phyloP scores from a whole-genome alignment of 2,888 invertebrate species.

The Chrysotoxum bicinctum region DNA sequence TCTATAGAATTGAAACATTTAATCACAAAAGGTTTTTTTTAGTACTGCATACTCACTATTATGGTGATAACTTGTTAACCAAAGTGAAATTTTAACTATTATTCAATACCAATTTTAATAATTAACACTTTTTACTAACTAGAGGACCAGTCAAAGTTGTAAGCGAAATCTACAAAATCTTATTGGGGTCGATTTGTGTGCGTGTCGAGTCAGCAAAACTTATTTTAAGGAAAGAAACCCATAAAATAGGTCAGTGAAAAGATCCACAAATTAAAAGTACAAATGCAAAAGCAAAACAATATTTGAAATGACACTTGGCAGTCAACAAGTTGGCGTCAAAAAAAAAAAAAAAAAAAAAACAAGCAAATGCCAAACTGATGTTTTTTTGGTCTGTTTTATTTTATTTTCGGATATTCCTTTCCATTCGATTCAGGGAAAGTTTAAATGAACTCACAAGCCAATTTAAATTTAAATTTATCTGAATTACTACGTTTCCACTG shows the following conservation, averaged over 20 bases:
- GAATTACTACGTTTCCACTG: no score
- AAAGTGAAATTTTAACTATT: background rate
- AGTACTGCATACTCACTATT: background rate
- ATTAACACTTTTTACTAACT: constrained; percentile 4
- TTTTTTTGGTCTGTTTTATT: no score
- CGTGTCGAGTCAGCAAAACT: constrained; percentile 58
- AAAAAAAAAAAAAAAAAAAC: no score
- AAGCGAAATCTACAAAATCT: constrained; percentile 28
- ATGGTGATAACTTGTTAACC: background rate
- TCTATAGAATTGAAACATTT: constrained; percentile 19
- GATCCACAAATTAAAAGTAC: background rate
- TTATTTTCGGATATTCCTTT: no score
- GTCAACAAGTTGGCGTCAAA: background rate
- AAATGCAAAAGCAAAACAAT: constrained; percentile 9
- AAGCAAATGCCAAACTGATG: no score
- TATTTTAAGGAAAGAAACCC: constrained; percentile 22
- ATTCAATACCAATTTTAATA: background rate
- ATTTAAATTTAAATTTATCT: no score
- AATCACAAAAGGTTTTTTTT: no score
- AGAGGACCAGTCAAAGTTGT: background rate
- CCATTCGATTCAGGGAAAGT: no score
- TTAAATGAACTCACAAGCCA: no score
- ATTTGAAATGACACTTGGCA: background rate
- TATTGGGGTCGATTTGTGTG: constrained; percentile 54
- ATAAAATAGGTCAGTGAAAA: constrained; percentile 47